A percentile compares a stretch with the other conserved stretches of the same genome.
These are phyloP conservation scores for Corythaixoides concolor DNA, from an alignment of 2,113 vertebrate species.

Conservation along the genomic window DNA sequence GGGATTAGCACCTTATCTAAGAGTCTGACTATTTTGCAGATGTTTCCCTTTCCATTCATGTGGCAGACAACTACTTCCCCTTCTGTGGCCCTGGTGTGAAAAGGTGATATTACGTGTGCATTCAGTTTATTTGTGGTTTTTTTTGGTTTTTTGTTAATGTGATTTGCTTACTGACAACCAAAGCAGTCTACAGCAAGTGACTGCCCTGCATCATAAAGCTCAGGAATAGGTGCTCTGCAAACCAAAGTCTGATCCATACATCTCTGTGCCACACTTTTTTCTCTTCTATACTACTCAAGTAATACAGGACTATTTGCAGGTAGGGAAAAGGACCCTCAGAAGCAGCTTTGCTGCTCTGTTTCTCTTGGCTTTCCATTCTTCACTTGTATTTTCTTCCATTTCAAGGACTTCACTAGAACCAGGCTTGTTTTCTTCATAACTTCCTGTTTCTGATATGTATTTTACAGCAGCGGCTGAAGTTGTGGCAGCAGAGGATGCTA, in stretches of 20 bases:
- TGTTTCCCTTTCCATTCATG: neutral
- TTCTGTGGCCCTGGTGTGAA: neutral
- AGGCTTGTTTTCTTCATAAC: neutral
- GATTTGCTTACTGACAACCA: neutral
- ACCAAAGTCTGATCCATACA: neutral
- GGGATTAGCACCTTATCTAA: neutral
- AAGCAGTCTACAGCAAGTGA: neutral
- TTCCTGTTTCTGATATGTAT: neutral
- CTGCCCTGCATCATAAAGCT: neutral
- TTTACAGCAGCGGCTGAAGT: neutral
- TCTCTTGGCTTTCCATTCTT: neutral
- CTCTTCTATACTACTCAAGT: neutral
- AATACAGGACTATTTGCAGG: neutral
- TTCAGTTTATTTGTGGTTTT: rapidly evolving
- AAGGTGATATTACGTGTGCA: neutral
- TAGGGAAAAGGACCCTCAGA: neutral
- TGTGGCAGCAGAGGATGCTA: neutral
- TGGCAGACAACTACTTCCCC: neutral
- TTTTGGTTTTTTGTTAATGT: neutral
- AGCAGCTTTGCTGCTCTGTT: neutral
- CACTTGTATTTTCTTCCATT: neutral
- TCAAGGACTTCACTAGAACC: neutral
- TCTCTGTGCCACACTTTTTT: neutral
- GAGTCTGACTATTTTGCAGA: neutral
- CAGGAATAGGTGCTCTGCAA: neutral